Conservation (phyloP, 1,140 invertebrate species). For the Listronotus bonariensis region DNA sequence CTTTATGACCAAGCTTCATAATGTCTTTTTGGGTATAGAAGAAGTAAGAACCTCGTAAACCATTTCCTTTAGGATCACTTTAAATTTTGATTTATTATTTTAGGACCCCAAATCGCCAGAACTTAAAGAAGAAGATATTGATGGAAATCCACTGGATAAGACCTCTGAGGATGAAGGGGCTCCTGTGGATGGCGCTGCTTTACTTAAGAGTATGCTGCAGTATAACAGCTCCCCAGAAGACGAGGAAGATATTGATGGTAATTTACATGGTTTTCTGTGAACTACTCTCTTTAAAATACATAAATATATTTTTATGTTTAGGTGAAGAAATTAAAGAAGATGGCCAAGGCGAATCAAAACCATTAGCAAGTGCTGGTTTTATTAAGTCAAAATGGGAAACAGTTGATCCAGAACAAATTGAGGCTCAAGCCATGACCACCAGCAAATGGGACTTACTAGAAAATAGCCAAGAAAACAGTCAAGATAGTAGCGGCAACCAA, state of each 20-base stretch:
- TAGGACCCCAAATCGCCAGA: conserved; percentile 30
- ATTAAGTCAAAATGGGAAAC: conserved; percentile 95
- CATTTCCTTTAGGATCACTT: too few species aligned
- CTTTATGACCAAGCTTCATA: conserved; percentile 87
- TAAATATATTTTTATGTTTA: conserved; percentile 11
- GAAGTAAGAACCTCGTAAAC: conserved; percentile 25
- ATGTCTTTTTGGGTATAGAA: conserved; percentile 71
- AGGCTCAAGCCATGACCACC: conserved; percentile 87
- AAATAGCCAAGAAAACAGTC: conserved; percentile 56
- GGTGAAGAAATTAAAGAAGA: conserved; percentile 52
- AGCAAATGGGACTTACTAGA: conserved; percentile 80
- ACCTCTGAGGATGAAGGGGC: conserved; percentile 65
- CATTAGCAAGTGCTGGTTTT: conserved; percentile 63
- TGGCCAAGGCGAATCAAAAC: conserved; percentile 43
- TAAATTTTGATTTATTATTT: conserved; percentile 4
- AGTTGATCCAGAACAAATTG: conserved; percentile 84
- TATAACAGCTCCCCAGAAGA: conserved; percentile 47
- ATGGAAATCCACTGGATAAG: conserved; percentile 70
- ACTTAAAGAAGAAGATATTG: conserved; percentile 58
- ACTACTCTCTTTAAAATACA: background rate
- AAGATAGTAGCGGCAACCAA: conserved; percentile 62
- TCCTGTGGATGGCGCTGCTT: conserved; percentile 81
- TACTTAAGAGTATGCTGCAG: conserved; percentile 66
- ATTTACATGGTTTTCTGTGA: background rate
- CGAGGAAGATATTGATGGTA: conserved; percentile 50